Base-by-base conservation (phyloP, 1,140 invertebrate genomes). In the Drosophila biarmipes region DNA sequence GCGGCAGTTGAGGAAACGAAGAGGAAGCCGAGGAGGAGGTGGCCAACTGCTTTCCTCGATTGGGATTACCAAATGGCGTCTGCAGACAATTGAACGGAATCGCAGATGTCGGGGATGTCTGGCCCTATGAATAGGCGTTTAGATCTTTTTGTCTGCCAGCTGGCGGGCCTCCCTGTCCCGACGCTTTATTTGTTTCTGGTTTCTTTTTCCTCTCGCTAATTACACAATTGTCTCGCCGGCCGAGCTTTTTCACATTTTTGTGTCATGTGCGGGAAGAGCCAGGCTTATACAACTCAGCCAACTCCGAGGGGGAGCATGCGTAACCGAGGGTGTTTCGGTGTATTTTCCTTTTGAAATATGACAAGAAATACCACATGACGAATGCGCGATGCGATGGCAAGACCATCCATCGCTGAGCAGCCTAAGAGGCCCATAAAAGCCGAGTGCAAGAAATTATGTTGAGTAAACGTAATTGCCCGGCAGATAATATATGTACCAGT, bases 191-290 rank as follows among this genome's bases (percentile, higher is more conserved):
- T 24, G 24, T 24, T 68, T 59, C 31, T 68, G 52, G 27, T 54
- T 66, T 62, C 46, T 59, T 68, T 59, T 68, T 62, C 51, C 56
- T 67, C 66, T 78, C 62, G 76, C 85, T 87, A 87, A 87, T 87
- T 87, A 73, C 84, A 82, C 84, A 87, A 89, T 87, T 87, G 84
- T 87, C 84, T 87, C 37, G 59, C 40, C 37, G 59, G 45, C 54
- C 3, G 48, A 42, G 40, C 10, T 62, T 31, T 67, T 67, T 61
- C 71, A 78, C 77, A 78, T 82, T 78, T 82, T 68, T 76, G 31
- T 73, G 61, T 56, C 63, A 56, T 66, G 42, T 64, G 40, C 34
- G 59, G 71, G 54, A 53, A 62, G 34, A 27, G 43, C 57, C 46
- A 24, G 63, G 53, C 78, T 89, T 87, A 87, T 84, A 89, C 79